Base-by-base conservation (phyloP, 1,140 invertebrate species). In the Mizuhopecten yessoensis region DNA sequence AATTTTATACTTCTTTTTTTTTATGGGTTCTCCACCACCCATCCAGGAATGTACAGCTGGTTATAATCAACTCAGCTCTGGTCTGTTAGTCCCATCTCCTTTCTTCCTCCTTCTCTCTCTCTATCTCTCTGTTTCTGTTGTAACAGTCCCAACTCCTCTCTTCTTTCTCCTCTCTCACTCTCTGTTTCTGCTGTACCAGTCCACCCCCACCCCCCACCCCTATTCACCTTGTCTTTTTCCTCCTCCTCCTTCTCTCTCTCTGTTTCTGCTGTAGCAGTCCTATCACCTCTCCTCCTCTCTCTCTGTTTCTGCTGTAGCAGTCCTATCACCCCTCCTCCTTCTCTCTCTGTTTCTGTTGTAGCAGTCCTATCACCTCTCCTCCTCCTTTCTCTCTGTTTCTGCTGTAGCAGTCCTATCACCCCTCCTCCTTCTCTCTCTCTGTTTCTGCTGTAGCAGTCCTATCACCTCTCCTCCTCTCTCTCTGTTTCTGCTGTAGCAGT, bases 11-110 rank as follows among this genome's bases (percentile, higher is more conserved):
- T 75, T 75, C 9, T 75, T 75, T 75, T 75, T 49, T 75, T 75
- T 75, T 75, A 75, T 75, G 57, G 57, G 57, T 75, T 75, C n/a
- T 75, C 57, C 57, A 75, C 57, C 57, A 75, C 57, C 57, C 57
- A 75, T 75, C n/a, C 57, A 75, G 57, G 57, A 75, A 75, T 75
- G 57, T 75, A 75, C 57, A 75, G 57, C 23, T 75, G 57, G 57
- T 3, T 29, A n/a, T 11, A 29, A 75, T 75, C 57, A 75, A 29
- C 23, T 75, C 23, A 29, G 57, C 57, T 45, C 42, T 45, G 17
- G 45, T 15, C 9, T 57, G 45, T 57, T 20, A 75, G 23, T n/a
- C 11, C 57, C 57, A 23, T 29, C 57, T n/a, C 57, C 11, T 1
- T 7, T 45, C 57, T 17, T 29, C 17, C 23, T 75, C 17, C 23